Conservation (phyloP, 2,888 invertebrate species). For the Geophilus truncorum region DNA sequence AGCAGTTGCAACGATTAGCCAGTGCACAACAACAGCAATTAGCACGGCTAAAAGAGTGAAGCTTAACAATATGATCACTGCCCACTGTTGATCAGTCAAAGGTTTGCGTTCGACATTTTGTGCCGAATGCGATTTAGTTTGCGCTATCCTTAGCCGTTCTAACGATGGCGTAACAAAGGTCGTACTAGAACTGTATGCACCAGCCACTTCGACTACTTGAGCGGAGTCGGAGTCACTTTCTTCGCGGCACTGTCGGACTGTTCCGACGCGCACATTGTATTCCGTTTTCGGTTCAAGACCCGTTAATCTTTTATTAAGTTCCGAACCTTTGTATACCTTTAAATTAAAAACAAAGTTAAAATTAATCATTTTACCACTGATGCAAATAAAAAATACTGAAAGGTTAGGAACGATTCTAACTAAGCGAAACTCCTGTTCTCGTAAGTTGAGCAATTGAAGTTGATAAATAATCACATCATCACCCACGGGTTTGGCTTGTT, state of each 20-base stretch:
- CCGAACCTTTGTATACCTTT: conserved; percentile 53
- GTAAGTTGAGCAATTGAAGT: conserved; percentile 60
- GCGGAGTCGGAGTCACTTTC: conserved; percentile 41
- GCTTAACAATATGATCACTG: conserved; percentile 58
- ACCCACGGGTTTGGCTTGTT: conserved; percentile 54
- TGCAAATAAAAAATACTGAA: background rate
- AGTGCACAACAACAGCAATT: conserved; percentile 60
- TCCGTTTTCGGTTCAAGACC: conserved; percentile 69
- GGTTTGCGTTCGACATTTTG: conserved; percentile 45
- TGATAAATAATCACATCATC: conserved; percentile 67
- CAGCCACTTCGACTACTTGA: conserved; percentile 54
- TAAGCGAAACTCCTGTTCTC: conserved; percentile 61
- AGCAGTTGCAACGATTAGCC: conserved; percentile 43
- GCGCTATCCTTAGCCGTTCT: conserved; percentile 40
- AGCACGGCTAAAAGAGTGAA: conserved; percentile 60
- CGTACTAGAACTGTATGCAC: conserved; percentile 64
- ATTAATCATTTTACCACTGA: background rate
- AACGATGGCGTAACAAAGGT: conserved; percentile 55
- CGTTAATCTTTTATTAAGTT: conserved; percentile 53
- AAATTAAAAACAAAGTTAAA: background rate
- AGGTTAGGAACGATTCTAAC: conserved; percentile 48
- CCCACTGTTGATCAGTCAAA: conserved; percentile 59
- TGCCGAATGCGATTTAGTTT: background rate
- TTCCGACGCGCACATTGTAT: conserved; percentile 72
- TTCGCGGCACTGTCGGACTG: conserved; percentile 59